Evolutionary conservation across 2,797 vertebrate genomes (phyloP), one percentile per base, ranked within the genome.

Genomic region (Poecilia picta): DNA sequence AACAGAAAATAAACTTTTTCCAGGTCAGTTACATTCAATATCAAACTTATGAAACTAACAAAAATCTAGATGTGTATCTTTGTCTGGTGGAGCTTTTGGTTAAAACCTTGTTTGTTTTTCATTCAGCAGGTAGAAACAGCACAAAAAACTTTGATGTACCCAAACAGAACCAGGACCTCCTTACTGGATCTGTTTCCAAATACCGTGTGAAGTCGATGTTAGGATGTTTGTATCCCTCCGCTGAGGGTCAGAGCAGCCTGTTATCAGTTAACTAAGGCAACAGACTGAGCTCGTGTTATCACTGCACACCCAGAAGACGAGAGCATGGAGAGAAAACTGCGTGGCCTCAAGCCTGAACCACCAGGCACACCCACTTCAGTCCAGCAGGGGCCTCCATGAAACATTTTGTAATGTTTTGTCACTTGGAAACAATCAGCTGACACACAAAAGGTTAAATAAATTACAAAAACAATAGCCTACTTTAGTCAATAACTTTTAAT

Each of bases 211-310:
- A 25, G 51, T 80, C 85, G 83, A 84, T 87, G 82, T 71, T 81
- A 49, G 75, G 25, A 76, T 83, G 82, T 92, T 89, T 91, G 76
- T 79, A 45, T 83, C 76, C 78, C 41, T 70, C 41, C 1, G 46
- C 59, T 77, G 81, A 87, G 53, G 77, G 78, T 85, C 74, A 73
- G 3, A 16, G 75, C 70, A 55, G 41, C 39, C 72, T 92, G 53
- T 95, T 96, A 96, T 95, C 95, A 84, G 82, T 80, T 66, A 85
- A 84, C 62, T 78, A 85, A 83, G 77, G 81, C 73, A 74, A 79
- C 86, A 84, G 83, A 79, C 77, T 68, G 80, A 75, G 49, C 12
- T 78, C 23, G 43, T 36, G 51, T 80, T 96, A 96, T 96, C 96
- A 90, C n/a, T 20, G 46, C 78, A 80, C 83, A 88, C 82, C 83